Percentiles rank a stretch among this genome's conserved stretches.
Evolutionary conservation across 2,888 invertebrate genomes (phyloP).

Genomic region (Exephanes ischioxanthus): DNA sequence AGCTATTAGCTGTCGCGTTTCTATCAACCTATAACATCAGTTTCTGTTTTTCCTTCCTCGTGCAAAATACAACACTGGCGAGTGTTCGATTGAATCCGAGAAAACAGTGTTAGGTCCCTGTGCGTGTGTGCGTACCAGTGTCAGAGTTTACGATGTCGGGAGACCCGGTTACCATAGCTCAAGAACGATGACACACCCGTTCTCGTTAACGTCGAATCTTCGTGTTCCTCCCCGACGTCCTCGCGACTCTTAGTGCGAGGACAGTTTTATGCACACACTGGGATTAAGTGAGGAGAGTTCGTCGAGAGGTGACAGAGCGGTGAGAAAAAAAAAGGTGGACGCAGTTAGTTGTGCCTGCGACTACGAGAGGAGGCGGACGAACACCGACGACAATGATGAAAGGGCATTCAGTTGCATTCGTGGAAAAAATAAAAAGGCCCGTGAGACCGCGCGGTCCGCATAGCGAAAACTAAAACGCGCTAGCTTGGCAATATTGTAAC

Average conservation of each 20-base stretch:
- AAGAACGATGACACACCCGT: slow-evolving; percentile 77
- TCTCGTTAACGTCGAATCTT: slow-evolving; percentile 46
- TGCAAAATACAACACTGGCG: background rate
- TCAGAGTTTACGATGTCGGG: slow-evolving; percentile 52
- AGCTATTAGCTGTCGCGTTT: no score
- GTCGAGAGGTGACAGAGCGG: background rate
- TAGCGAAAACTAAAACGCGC: slow-evolving; percentile 7
- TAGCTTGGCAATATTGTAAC: slow-evolving; percentile 7
- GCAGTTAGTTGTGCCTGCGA: slow-evolving; percentile 25
- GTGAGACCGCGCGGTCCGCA: slow-evolving; percentile 45
- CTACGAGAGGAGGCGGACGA: background rate
- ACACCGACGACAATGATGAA: slow-evolving; percentile 31
- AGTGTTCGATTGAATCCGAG: slow-evolving; percentile 11
- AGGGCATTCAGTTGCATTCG: slow-evolving; percentile 37
- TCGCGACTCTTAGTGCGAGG: slow-evolving; percentile 18
- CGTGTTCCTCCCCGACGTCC: slow-evolving; percentile 6
- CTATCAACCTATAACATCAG: no score
- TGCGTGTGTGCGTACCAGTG: background rate
- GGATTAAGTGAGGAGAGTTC: slow-evolving; percentile 8
- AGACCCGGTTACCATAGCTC: slow-evolving; percentile 57
- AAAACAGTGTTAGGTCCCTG: background rate
- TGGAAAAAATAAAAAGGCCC: slow-evolving; percentile 16
- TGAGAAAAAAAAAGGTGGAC: slow-evolving; percentile 21
- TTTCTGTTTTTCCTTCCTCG: no score
- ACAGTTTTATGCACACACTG: slow-evolving; percentile 3